Evolutionary conservation across 2,888 invertebrate species (phyloP).

Genomic region (Ellobium chinense): DNA sequence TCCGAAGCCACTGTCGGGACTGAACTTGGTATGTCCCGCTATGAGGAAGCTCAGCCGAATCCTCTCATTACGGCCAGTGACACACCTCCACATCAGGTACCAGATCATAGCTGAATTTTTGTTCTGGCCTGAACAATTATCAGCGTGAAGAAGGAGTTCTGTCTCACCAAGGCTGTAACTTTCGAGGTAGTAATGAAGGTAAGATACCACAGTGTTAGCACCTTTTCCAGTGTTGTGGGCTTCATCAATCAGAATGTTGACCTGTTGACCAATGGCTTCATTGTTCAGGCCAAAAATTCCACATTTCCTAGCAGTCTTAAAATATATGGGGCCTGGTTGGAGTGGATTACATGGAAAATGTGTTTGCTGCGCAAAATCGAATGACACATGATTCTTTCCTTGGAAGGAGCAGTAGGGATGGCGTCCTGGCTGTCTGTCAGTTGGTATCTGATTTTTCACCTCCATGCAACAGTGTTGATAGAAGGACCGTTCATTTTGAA

Average conservation of each 20-base stretch:
- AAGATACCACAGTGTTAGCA: conserved; percentile 32
- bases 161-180: conserved; percentile 34
- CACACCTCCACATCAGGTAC: too few relatives aligned
- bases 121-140: too few relatives aligned
- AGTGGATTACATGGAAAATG: conserved; percentile 50
- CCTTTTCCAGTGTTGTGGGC: conserved; percentile 36
- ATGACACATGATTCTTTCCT: not conserved
- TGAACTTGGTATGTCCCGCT: too few relatives aligned
- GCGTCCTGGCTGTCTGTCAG: too few relatives aligned
- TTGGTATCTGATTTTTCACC: too few relatives aligned
- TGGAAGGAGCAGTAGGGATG: too few relatives aligned
- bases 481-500: too few relatives aligned
- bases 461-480: too few relatives aligned
- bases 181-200: conserved; percentile 37
- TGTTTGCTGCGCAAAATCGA: conserved; percentile 50
- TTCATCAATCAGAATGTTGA: conserved; percentile 17
- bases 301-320: conserved; percentile 37
- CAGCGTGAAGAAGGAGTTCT: conserved; percentile 8
- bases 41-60: too few relatives aligned
- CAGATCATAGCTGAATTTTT: too few relatives aligned
- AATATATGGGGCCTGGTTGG: conserved; percentile 54
- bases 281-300: conserved; percentile 24
- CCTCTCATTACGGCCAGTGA: too few relatives aligned
- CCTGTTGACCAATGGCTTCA: not conserved
- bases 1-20: too few relatives aligned